Conservation (phyloP, 2,888 invertebrate species). For the Mythimna loreyi region DNA sequence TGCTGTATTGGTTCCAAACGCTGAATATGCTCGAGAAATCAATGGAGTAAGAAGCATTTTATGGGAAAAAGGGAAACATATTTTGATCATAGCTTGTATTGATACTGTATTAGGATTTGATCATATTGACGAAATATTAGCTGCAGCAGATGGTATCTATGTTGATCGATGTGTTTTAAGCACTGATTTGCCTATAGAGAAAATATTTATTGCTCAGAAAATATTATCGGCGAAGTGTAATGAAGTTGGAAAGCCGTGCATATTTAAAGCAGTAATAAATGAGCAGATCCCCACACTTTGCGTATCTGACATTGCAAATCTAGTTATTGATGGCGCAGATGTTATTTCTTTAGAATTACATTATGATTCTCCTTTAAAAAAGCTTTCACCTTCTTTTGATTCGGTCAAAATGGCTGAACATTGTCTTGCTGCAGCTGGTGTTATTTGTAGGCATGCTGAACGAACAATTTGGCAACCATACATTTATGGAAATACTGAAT, state of each 20-base stretch:
- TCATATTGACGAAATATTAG: constrained; percentile 94
- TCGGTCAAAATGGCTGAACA: constrained; percentile 90
- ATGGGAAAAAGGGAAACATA: constrained; percentile 84
- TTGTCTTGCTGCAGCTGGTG: constrained; percentile 93
- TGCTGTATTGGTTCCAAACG: constrained; percentile 81
- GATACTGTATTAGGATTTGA: constrained; percentile 81
- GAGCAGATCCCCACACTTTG: constrained; percentile 95
- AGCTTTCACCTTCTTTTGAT: constrained; percentile 77
- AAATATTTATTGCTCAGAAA: constrained; percentile 97
- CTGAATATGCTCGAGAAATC: constrained; percentile 79
- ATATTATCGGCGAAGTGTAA: constrained; percentile 96
- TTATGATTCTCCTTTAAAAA: constrained; percentile 84
- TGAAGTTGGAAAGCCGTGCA: constrained; percentile 95
- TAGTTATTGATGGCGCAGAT: constrained; percentile 97
- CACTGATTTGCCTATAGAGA: constrained; percentile 96
- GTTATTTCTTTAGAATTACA: constrained; percentile 95
- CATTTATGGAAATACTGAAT: constrained; percentile 93
- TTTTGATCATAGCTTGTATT: constrained; percentile 83
- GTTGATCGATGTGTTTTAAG: constrained; percentile 96
- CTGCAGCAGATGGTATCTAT: constrained; percentile 96
- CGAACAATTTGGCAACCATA: constrained; percentile 95
- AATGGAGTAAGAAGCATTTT: constrained; percentile 76
- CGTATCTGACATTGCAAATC: constrained; percentile 97
- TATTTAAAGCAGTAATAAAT: constrained; percentile 97
- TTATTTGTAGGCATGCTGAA: constrained; percentile 96